Base-by-base conservation (phyloP, 1,140 invertebrate genomes). In the Tetramorium simillimum region DNA sequence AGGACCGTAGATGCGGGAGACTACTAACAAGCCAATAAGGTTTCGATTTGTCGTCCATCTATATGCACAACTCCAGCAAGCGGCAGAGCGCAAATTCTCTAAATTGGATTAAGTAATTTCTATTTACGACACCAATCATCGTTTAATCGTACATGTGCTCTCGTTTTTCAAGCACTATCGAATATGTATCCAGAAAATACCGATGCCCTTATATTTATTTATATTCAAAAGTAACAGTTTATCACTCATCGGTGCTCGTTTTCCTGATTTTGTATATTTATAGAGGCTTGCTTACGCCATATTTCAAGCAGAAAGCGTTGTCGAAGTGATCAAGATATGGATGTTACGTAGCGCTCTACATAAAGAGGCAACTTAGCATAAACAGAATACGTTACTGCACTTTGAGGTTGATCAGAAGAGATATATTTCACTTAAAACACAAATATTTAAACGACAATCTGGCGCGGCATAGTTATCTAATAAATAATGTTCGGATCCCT, bases 91-190 rank as follows among this genome's bases (percentile, higher is more conserved):
- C 53, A 84, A 60, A 84, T 75, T 75, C 69, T 33, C 69, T 33
- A 60, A 43, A 75, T 84, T 62, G 80, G 80, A 84, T 84, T 75
- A 82, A 82, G n/a, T 60, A n/a, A 84, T 75, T 84, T 84, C 69
- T 84, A 49, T 84, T 60, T 49, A 28, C 24, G 14, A 82, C 21
- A 70, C 46, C 49, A 46, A 46, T 78, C 24, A 77, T 77, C 37
- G 46, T 53, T 51, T 16, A 14, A 40, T 4, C 4, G 1, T 43
- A 43, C 37, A 0, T 58, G 3, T 84, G 18, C 28, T 56, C 69
- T 73, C 40, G 10, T 75, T 84, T 2, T 60, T 6, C 14, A 60
- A 37, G 14, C 21, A 75, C 28, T 12, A n/a, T 16, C 46, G 18
- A 46, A 46, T 37, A 60, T 37, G 16, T 21, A 2, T 51, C 10